Conservation (phyloP, 1,140 invertebrate species). For the Trigoniulus corallinus region DNA sequence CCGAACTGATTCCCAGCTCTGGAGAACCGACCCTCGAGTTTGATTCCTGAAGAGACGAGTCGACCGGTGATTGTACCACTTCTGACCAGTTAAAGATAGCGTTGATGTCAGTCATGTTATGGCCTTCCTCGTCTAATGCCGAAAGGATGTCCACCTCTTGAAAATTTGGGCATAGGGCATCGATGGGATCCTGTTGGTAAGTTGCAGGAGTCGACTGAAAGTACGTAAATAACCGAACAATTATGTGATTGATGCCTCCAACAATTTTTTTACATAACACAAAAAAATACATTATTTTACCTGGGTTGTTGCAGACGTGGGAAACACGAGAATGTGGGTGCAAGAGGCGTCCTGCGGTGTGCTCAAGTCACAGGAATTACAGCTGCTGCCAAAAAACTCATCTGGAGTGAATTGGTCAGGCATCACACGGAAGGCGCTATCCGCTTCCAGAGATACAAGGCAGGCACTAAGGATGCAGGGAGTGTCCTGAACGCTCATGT, state of each 20-base stretch:
- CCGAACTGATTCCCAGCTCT: slow-evolving; percentile 33
- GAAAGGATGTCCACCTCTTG: slow-evolving; percentile 52
- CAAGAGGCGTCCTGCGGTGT: slow-evolving; percentile 88
- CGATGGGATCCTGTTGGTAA: slow-evolving; percentile 15
- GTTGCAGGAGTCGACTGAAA: slow-evolving; percentile 65
- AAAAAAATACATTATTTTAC: slow-evolving; percentile 31
- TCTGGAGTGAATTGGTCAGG: slow-evolving; percentile 72
- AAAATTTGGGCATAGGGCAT: slow-evolving; percentile 28
- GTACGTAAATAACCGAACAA: slow-evolving; percentile 13
- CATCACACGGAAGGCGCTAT: slow-evolving; percentile 82
- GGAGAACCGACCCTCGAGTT: slow-evolving; percentile 35
- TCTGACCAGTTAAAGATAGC: slow-evolving; percentile 53
- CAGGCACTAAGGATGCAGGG: slow-evolving; percentile 92
- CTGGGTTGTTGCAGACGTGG: slow-evolving; percentile 90
- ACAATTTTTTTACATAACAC: slow-evolving; percentile 5
- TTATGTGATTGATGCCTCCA: background rate
- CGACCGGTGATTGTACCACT: slow-evolving; percentile 38
- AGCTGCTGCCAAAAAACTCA: slow-evolving; percentile 55
- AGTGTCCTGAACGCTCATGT: slow-evolving; percentile 56
- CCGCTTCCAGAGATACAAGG: slow-evolving; percentile 89
- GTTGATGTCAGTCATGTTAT: slow-evolving; percentile 34
- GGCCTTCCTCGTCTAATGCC: slow-evolving; percentile 34
- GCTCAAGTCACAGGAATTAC: slow-evolving; percentile 34
- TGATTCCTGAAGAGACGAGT: slow-evolving; percentile 35
- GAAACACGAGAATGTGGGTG: slow-evolving; percentile 97